Percentiles rank a stretch among this genome's conserved stretches.
Evolutionary conservation across 2,888 invertebrate genomes (phyloP).

Genomic region (Gryllus longicercus): DNA sequence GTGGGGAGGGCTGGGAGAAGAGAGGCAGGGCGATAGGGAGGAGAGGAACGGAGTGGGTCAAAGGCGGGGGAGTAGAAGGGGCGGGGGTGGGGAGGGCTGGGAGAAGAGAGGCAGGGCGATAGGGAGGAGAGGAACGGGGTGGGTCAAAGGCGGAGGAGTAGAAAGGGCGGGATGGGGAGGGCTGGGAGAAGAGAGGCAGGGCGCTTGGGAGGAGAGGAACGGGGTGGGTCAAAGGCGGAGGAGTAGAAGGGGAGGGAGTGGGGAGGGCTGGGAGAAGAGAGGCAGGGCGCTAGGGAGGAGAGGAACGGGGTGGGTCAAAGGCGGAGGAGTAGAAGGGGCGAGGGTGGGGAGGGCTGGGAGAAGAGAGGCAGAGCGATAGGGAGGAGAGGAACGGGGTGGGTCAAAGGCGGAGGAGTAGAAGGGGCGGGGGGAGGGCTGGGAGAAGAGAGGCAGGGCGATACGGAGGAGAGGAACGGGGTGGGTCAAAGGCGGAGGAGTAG

Average conservation of each 20-base stretch:
- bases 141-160: no score
- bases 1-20: neutral
- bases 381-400: neutral
- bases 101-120: neutral
- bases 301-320: no score
- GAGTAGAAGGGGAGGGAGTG: neutral
- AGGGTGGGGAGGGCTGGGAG: no score
- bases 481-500: neutral
- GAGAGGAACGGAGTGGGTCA: no score
- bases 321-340: no score
- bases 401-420: neutral
- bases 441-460: neutral
- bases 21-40: neutral
- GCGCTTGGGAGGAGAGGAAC: neutral
- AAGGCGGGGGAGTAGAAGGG: neutral
- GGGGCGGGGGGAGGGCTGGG: neutral
- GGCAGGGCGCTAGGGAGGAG: no score
- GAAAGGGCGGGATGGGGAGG: no score
- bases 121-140: neutral
- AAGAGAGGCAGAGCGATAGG: neutral
- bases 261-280: neutral
- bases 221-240: neutral
- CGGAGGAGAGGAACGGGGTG: neutral
- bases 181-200: neutral
- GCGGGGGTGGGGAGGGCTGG: neutral